Evolutionary conservation across 1,140 invertebrate genomes (phyloP).

Genomic region (Eueides isabella): DNA sequence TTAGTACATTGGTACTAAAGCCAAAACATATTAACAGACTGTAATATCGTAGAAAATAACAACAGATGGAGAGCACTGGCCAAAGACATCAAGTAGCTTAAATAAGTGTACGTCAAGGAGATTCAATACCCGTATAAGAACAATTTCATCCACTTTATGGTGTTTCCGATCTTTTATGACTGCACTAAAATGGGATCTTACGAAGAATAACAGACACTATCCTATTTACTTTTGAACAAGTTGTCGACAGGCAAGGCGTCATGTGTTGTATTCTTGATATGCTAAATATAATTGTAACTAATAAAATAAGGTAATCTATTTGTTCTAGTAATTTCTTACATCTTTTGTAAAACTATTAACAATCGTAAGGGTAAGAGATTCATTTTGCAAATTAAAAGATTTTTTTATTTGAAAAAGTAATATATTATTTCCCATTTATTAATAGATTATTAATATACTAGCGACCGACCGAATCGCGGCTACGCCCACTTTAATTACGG

Average conservation of each 20-base stretch:
- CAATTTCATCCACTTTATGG: conserved; percentile 20
- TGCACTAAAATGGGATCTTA: conserved; percentile 18
- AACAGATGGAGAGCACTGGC: background rate
- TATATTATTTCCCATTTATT: too few species aligned
- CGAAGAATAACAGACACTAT: conserved; percentile 8
- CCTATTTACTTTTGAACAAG: conserved; percentile 17
- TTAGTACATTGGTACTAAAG: background rate
- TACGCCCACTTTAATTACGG: too few species aligned
- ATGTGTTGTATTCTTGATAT: background rate
- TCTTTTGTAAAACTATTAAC: too few species aligned
- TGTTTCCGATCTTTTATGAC: conserved; percentile 17
- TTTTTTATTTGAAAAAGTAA: too few species aligned
- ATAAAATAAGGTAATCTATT: too few species aligned
- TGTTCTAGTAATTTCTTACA: too few species aligned
- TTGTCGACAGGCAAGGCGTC: background rate
- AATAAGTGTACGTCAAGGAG: conserved; percentile 16
- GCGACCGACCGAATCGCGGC: too few species aligned
- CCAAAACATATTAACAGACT: conserved; percentile 6
- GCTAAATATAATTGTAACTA: background rate
- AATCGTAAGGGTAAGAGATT: too few species aligned
- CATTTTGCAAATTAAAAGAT: too few species aligned
- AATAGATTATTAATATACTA: too few species aligned
- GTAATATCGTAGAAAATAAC: background rate
- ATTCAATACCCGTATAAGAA: conserved; percentile 21
- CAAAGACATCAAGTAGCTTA: conserved; percentile 11